Percentiles rank a stretch among this genome's conserved stretches.
Evolutionary conservation across 2,888 invertebrate genomes (phyloP).

Genomic region (Spialia ferax): DNA sequence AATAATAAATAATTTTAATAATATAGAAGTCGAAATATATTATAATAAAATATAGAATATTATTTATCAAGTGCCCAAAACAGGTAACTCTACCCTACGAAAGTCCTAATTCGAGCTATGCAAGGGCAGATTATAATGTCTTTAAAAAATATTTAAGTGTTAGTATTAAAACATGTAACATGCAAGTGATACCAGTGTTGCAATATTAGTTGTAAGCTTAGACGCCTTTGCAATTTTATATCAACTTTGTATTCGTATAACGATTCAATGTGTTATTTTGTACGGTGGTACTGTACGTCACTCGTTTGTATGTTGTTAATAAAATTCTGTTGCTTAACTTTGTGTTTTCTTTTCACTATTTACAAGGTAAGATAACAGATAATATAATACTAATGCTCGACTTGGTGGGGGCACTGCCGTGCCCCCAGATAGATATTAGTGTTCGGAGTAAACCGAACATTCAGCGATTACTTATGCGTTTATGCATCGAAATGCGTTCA

Average conservation of each 20-base stretch:
- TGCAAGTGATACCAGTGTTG: slow-evolving; percentile 84
- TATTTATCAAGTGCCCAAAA: slow-evolving; percentile 1
- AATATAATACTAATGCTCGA: no score
- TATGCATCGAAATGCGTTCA: no score
- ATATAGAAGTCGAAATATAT: background rate
- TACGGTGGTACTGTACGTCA: slow-evolving; percentile 5
- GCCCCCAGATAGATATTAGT: no score
- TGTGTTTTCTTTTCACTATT: slow-evolving; percentile 45
- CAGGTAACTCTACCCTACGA: slow-evolving; percentile 17
- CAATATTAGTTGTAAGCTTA: slow-evolving; percentile 81
- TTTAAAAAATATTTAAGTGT: slow-evolving; percentile 49
- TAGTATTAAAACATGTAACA: slow-evolving; percentile 54
- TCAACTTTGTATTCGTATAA: slow-evolving; percentile 55
- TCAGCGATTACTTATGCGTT: no score
- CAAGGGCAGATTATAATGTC: slow-evolving; percentile 6
- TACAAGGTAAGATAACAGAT: no score
- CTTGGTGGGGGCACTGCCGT: no score
- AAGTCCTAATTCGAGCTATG: background rate
- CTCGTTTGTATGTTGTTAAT: slow-evolving; percentile 72
- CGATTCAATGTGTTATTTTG: slow-evolving; percentile 51
- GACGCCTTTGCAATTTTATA: slow-evolving; percentile 62
- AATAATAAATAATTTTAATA: slow-evolving; percentile 5
- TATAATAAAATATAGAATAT: background rate
- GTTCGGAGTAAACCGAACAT: no score
- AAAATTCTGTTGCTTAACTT: slow-evolving; percentile 80